These are phyloP conservation scores for Rhinophrynus dorsalis DNA, from an alignment of 2,797 vertebrate species.

Conservation along the genomic window DNA sequence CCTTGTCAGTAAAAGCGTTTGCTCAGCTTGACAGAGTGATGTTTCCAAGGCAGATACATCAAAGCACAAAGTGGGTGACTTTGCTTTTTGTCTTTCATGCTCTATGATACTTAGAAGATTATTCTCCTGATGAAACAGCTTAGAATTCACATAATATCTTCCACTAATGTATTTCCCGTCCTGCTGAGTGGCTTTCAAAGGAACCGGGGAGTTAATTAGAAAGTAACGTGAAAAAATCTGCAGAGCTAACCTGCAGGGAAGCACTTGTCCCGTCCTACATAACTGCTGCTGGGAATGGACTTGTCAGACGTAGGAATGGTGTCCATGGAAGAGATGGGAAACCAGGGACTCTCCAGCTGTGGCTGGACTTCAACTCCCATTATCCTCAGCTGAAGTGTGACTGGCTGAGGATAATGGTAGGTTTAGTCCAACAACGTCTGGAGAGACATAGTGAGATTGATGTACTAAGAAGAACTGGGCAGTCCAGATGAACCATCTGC, in stretches of 20 bases:
- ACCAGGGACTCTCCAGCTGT: too few species aligned
- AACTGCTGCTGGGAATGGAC: conserved; percentile 26
- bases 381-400: too few species aligned
- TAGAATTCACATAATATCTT: conserved; percentile 30
- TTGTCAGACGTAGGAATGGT: conserved; percentile 20
- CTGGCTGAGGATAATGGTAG: too few species aligned
- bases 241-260: conserved; percentile 26
- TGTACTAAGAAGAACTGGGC: too few species aligned
- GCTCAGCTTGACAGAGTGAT: background rate
- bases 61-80: background rate
- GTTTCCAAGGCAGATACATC: conserved; percentile 9
- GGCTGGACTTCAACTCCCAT: too few species aligned
- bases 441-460: too few species aligned
- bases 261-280: conserved; percentile 12
- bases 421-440: too few species aligned
- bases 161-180: conserved; percentile 2
- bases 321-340: conserved; percentile 26
- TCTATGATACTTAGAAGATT: conserved; percentile 21
- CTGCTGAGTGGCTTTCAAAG: conserved; percentile 32
- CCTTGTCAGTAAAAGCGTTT: background rate
- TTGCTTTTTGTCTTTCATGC: background rate
- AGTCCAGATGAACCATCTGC: too few species aligned
- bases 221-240: conserved; percentile 15
- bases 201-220: conserved; percentile 41
- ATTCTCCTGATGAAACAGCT: conserved; percentile 37